Base-by-base conservation (phyloP, 2,888 invertebrate species). In the Drosophila kambysellisi region DNA sequence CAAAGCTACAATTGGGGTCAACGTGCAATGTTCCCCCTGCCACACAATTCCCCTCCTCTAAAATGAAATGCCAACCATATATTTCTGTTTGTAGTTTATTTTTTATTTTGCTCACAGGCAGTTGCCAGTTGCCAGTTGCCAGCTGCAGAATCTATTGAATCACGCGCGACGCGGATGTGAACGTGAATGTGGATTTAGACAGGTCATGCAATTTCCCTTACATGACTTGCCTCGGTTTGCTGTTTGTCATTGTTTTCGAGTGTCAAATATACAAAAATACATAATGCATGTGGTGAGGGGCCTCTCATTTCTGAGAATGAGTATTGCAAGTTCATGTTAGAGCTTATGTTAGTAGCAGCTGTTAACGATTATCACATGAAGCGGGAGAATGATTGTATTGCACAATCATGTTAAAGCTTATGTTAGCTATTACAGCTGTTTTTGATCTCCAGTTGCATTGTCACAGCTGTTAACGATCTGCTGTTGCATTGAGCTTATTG, bases 1-100 rank as follows among this genome's bases (percentile, higher is more conserved):
- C 62, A 51, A 46, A 62, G 58, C 74, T 65, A 70, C 64, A 89
- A 84, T 81, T 89, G 84, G 76, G 89, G 79, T 87, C 84, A 89
- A 79, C 73, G 72, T 75, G 81, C 71, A 71, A 61, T 67, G 43
- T 32, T 15, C 46, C 46, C 48, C 39, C 41, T 29, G 12, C 43
- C 25, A 9, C 12, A 20, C 30, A 25, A 8, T n/a, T 56, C 39
- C 8, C 12, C 20, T 9, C 41, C 25, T 11, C 35, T 41, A 54
- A 58, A 48, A 52, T 46, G 9, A 59, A 63, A 52, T 58, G 43
- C 39, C 68, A 54, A 46, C 46, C 17, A 57, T 66, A 63, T 58
- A 64, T 64, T 58, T 73, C 32, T 59, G 58, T 51, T 37, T 65
- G 43, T 48, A 61, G 57, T 67, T 64, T 70, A 70, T 79, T 77